Conservation (phyloP, 2,888 invertebrate genomes). For the Lasioglossum marginatum region DNA sequence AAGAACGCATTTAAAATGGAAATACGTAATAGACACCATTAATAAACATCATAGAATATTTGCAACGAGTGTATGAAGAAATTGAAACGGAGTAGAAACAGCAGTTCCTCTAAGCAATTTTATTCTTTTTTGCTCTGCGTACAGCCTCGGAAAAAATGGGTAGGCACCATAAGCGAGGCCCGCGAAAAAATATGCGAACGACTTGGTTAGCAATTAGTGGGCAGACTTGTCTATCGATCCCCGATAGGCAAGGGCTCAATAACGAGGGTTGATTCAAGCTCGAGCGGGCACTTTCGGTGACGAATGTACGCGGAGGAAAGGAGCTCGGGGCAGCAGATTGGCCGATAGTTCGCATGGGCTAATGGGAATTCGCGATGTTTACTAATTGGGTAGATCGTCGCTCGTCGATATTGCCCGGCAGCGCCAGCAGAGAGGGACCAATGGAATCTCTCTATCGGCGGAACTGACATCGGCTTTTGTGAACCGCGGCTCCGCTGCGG, state of each 20-base stretch:
- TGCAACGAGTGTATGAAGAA: no score
- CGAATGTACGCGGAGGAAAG: slow-evolving; percentile 62
- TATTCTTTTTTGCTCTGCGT: background rate
- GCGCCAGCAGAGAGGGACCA: slow-evolving; percentile 63
- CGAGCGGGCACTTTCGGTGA: slow-evolving; percentile 63
- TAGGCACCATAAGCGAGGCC: background rate
- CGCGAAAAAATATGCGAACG: background rate
- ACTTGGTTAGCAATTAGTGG: background rate
- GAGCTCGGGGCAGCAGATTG: slow-evolving; percentile 63
- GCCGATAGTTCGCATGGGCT: slow-evolving; percentile 73
- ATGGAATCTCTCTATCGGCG: slow-evolving; percentile 75
- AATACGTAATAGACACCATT: background rate
- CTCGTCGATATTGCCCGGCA: slow-evolving; percentile 73
- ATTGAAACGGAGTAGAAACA: background rate
- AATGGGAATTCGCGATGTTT: slow-evolving; percentile 78
- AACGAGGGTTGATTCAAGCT: slow-evolving; percentile 17
- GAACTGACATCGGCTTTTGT: slow-evolving; percentile 75
- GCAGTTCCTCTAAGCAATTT: background rate
- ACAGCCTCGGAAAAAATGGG: background rate
- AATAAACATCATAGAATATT: background rate
- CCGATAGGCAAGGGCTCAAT: background rate
- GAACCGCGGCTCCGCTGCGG: slow-evolving; percentile 58
- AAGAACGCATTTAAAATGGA: background rate
- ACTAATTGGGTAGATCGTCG: slow-evolving; percentile 80
- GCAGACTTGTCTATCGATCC: background rate